These are phyloP conservation scores for Clepsis dumicolana DNA, from an alignment of 2,888 invertebrate species.

Conservation along the genomic window DNA sequence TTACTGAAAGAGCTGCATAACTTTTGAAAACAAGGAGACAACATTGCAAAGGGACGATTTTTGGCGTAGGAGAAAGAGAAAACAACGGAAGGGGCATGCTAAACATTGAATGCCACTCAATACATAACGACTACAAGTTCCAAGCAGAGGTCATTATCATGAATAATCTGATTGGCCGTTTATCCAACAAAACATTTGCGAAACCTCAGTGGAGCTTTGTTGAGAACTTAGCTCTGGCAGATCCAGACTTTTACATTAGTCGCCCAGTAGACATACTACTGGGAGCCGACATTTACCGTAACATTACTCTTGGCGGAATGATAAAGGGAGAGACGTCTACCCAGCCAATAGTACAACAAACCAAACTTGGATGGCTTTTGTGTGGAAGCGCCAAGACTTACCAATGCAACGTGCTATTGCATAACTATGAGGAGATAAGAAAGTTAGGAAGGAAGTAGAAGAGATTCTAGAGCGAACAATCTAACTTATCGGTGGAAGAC, in stretches of 20 bases:
- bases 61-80: constrained; percentile 40
- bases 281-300: constrained; percentile 42
- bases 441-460: too few relatives aligned
- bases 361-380: too few relatives aligned
- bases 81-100: neutral
- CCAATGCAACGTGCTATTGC: too few relatives aligned
- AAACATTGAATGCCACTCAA: neutral
- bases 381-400: too few relatives aligned
- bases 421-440: too few relatives aligned
- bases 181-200: constrained; percentile 23
- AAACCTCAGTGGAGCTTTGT: constrained; percentile 43
- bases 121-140: neutral
- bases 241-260: constrained; percentile 46
- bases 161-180: constrained; percentile 26
- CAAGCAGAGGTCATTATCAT: constrained; percentile 16
- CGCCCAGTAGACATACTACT: too few relatives aligned
- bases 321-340: constrained; percentile 32
- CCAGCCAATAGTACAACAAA: too few relatives aligned
- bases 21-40: constrained; percentile 32
- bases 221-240: constrained; percentile 44
- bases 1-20: constrained; percentile 44
- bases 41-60: constrained; percentile 40
- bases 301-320: constrained; percentile 18
- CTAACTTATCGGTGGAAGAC: too few relatives aligned
- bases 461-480: too few relatives aligned